phyloP scores from a whole-genome alignment of 1,140 invertebrate species.

The Anoplophora glabripennis region DNA sequence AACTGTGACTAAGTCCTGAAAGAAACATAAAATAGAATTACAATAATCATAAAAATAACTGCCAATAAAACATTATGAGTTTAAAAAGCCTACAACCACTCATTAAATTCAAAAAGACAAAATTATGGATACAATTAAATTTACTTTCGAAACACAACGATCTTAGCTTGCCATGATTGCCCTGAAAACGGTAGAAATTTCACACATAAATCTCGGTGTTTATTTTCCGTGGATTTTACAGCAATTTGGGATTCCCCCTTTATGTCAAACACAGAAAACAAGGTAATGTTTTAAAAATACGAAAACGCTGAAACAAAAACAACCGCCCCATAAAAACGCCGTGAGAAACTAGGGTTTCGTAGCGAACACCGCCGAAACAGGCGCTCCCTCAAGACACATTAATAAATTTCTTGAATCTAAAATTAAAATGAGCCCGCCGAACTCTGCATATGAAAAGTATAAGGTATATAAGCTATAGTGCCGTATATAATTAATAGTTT shows the following conservation, averaged over 20 bases:
- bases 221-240: slow-evolving; percentile 12
- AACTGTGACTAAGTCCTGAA: too few relatives aligned
- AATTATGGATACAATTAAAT: too few relatives aligned
- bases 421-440: slow-evolving; percentile 14
- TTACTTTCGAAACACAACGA: too few relatives aligned
- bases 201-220: slow-evolving; percentile 14
- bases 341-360: slow-evolving; percentile 15
- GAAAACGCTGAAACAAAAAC: slow-evolving; percentile 12
- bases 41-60: too few relatives aligned
- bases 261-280: slow-evolving; percentile 16
- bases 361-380: not conserved
- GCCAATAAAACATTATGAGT: too few relatives aligned
- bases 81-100: too few relatives aligned
- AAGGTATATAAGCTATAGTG: slow-evolving; percentile 8
- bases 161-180: too few relatives aligned
- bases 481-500: slow-evolving; percentile 12
- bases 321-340: slow-evolving; percentile 6
- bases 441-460: slow-evolving; percentile 18
- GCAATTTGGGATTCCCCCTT: slow-evolving; percentile 14
- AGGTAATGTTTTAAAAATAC: slow-evolving; percentile 16
- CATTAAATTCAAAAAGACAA: too few relatives aligned
- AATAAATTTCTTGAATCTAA: slow-evolving; percentile 14
- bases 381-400: not conserved
- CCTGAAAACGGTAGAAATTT: too few relatives aligned
- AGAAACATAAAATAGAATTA: too few relatives aligned